Percentiles rank a stretch among this genome's conserved stretches.
phyloP scores from a whole-genome alignment of 2,888 invertebrate species.

The Fragum fragum region DNA sequence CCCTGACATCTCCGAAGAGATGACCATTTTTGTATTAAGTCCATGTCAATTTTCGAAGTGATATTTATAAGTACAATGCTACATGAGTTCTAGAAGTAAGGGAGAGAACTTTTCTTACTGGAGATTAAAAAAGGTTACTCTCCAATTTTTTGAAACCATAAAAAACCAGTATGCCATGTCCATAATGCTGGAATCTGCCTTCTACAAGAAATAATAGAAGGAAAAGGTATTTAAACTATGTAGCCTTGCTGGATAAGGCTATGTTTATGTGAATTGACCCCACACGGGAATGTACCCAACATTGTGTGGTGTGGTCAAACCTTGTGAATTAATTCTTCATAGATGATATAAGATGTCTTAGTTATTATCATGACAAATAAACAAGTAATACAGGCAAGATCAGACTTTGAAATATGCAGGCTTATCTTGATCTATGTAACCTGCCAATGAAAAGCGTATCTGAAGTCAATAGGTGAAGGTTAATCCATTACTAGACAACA shows the following conservation, averaged over 20 bases:
- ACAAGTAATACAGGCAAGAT: too few relatives aligned
- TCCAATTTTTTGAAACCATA: constrained; percentile 23
- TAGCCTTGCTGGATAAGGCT: constrained; percentile 1
- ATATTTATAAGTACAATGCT: constrained; percentile 10
- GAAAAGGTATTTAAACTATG: neutral
- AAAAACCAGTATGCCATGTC: constrained; percentile 59
- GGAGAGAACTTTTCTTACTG: neutral
- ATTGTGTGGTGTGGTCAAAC: constrained; percentile 13
- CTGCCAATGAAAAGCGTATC: too few relatives aligned
- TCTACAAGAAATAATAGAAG: constrained; percentile 1
- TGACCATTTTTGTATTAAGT: constrained; percentile 19
- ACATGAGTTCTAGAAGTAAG: constrained; percentile 25
- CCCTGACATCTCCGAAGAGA: constrained; percentile 44
- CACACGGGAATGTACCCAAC: neutral
- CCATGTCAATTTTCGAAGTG: constrained; percentile 30
- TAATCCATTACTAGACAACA: too few relatives aligned
- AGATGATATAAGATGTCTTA: neutral
- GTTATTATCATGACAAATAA: too few relatives aligned
- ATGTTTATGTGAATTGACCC: neutral
- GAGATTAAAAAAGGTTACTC: constrained; percentile 37
- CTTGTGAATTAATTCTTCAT: neutral
- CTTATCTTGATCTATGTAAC: too few relatives aligned
- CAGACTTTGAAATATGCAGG: too few relatives aligned
- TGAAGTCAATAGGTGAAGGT: too few relatives aligned
- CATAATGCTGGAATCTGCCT: constrained; percentile 46